Evolutionary conservation across 2,888 invertebrate species (phyloP).

Genomic region (Isotomurus palustris): DNA sequence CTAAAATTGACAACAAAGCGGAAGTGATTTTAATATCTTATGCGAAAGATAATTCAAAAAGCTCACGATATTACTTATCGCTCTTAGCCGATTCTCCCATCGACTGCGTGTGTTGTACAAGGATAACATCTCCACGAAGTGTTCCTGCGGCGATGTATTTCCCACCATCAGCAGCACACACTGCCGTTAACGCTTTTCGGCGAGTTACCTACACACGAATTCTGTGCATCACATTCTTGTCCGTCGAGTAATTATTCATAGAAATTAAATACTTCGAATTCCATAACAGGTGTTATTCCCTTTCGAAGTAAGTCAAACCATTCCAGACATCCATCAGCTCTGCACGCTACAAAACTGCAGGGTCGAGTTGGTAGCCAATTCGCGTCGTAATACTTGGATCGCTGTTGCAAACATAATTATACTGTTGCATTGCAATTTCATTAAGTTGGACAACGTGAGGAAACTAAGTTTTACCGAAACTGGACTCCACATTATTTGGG

Average conservation of each 20-base stretch:
- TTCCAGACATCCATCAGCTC: slow-evolving; percentile 79
- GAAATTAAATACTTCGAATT: neutral
- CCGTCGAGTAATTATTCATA: too few relatives aligned
- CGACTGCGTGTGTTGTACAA: slow-evolving; percentile 72
- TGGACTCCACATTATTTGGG: slow-evolving; percentile 83
- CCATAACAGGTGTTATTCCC: slow-evolving; percentile 50
- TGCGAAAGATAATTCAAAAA: neutral
- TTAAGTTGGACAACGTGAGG: too few relatives aligned
- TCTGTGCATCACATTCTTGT: too few relatives aligned
- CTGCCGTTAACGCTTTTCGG: slow-evolving; percentile 63
- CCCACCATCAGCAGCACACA: slow-evolving; percentile 67
- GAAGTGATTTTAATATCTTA: too few relatives aligned
- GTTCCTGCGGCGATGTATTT: slow-evolving; percentile 71
- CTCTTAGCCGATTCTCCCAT: slow-evolving; percentile 67
- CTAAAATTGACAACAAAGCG: slow-evolving; percentile 8
- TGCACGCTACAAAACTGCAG: slow-evolving; percentile 78
- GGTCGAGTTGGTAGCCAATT: slow-evolving; percentile 86
- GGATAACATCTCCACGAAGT: slow-evolving; percentile 68
- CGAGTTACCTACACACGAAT: too few relatives aligned
- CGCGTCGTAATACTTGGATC: slow-evolving; percentile 70
- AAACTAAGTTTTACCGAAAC: slow-evolving; percentile 27
- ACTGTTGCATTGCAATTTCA: neutral
- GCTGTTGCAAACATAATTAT: slow-evolving; percentile 54
- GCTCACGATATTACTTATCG: slow-evolving; percentile 63
- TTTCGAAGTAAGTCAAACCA: slow-evolving; percentile 86